Base-by-base conservation (phyloP, 2,888 invertebrate genomes). In the Caenorhabditis angaria region DNA sequence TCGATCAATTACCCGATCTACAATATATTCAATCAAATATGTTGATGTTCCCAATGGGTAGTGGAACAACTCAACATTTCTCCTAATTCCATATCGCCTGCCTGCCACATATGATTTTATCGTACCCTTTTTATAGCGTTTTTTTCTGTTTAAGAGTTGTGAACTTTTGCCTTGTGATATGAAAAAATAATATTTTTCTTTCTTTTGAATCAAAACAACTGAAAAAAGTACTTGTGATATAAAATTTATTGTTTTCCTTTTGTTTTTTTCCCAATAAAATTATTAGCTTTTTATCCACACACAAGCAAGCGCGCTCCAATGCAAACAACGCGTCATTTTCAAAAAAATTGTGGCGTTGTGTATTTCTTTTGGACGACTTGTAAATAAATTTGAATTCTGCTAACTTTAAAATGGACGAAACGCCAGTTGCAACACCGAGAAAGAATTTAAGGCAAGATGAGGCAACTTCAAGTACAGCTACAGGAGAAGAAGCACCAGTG, bases 1-100 rank as follows among this genome's bases (percentile, higher is more conserved):
- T 82, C 67, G 80, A 82, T 25, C 73, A 74, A 29, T 70, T 85
- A 22, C 85, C 85, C 10, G 78, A 82, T 53, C 55, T 83, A 32
- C 66, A 74, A 53, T 85, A 78, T 53, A 74, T 85, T 47, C 71
- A 76, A 14, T 74, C 80, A 8, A 67, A 65, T 28, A 75, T 76
- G 47, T 67, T 84, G 29, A 80, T 81, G 78, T 82, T 84, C 55
- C 84, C 84, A 2, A 53, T 81, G 8, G 72, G 79, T 41, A 67
- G 59, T n/a, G 41, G 59, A 24, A 47, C n/a, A n/a, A n/a, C 14
- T 32, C 27, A 62, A 1, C 60, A 72, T 55, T 50, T 67, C 6
- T 54, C 66, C 0, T 57, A 67, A 47, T 71, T 20, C 35, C 10
- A 18, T 48, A 53, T 41, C 61, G 56, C 53, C 57, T 25, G 14